Percentiles rank a stretch among this genome's conserved stretches.
phyloP scores from a whole-genome alignment of 2,888 invertebrate species.

The Eremobia ochroleuca region DNA sequence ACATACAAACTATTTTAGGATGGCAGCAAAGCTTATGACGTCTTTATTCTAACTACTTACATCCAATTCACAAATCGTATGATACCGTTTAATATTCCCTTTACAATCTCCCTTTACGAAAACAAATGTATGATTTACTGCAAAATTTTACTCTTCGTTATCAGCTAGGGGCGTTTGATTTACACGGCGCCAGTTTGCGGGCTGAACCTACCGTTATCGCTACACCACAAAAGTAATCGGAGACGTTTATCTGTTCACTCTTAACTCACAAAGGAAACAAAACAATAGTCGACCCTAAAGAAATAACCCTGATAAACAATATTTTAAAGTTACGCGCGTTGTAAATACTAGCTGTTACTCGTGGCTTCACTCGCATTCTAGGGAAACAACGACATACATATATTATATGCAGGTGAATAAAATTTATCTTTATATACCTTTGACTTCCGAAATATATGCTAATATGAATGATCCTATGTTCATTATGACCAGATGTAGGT shows the following conservation, averaged over 20 bases:
- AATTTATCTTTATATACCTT: too few species aligned
- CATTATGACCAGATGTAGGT: too few species aligned
- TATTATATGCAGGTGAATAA: too few species aligned
- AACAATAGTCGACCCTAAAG: slow-evolving; percentile 70
- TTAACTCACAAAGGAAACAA: slow-evolving; percentile 67
- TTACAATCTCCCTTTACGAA: slow-evolving; percentile 76
- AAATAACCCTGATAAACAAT: slow-evolving; percentile 60
- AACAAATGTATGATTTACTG: slow-evolving; percentile 88
- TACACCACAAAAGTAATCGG: slow-evolving; percentile 77
- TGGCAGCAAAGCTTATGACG: background rate
- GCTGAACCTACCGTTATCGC: slow-evolving; percentile 65
- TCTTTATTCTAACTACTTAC: background rate
- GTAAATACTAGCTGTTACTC: background rate
- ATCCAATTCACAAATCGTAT: slow-evolving; percentile 68
- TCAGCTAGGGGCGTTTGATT: slow-evolving; percentile 87
- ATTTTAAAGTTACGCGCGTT: slow-evolving; percentile 26
- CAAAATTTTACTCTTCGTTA: slow-evolving; percentile 83
- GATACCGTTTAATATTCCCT: slow-evolving; percentile 76
- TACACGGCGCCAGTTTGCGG: slow-evolving; percentile 79
- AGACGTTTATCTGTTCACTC: slow-evolving; percentile 74
- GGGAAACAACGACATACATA: too few species aligned
- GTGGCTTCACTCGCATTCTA: background rate
- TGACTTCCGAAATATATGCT: too few species aligned
- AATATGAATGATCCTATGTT: too few species aligned
- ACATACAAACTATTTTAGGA: background rate